Evolutionary conservation across 1,140 invertebrate species (phyloP), one percentile per base, ranked within the genome.

Genomic region (Lepidurus arcticus): DNA sequence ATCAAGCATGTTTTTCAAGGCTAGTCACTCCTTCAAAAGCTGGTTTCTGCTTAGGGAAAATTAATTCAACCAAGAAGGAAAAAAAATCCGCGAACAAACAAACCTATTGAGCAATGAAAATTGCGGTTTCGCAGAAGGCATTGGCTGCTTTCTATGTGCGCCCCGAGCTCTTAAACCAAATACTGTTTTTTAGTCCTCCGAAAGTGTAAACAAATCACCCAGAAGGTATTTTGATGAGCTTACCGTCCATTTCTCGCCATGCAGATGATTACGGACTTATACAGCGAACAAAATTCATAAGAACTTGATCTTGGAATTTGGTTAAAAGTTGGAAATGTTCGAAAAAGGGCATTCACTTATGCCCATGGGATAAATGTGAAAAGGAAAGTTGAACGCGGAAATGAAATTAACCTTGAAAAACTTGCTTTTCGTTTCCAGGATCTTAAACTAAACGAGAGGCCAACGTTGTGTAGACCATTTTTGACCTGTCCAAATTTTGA

Each of bases 321-420:
- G 1, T 26, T 26, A 1, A 1, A 34, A 34, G 2, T 34, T 34
- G 34, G 34, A 34, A 34, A 34, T 34, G 34, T 34, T 34, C 34
- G 34, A 34, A 34, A 34, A 34, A 0, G 34, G 34, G 34, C 34
- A 34, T 34, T 34, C 34, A 34, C 3, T 0, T 34, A 34, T 34
- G 34, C 16, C 53, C 13, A 16, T 7, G 53, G 21, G 6, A 16
- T 9, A 21, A 21, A 13, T 0, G 16, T 65, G 53, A 65, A 65
- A 65, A n/a, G 53, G 53, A 65, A 65, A 65, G 53, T 65, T 65
- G 16, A 65, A 65, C 13, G 53, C 53, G 53, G 53, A 65, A 65
- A 65, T 65, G 13, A 65, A 65, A 65, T 65, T 65, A 65, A 21
- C 53, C 53, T 65, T 65, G 53, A 65, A 65, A 65, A 65, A 65